A percentile compares a stretch with the other conserved stretches of the same genome.
These are phyloP conservation scores for Strigamia maritima DNA, from an alignment of 2,888 invertebrate species.

Conservation along the genomic window DNA sequence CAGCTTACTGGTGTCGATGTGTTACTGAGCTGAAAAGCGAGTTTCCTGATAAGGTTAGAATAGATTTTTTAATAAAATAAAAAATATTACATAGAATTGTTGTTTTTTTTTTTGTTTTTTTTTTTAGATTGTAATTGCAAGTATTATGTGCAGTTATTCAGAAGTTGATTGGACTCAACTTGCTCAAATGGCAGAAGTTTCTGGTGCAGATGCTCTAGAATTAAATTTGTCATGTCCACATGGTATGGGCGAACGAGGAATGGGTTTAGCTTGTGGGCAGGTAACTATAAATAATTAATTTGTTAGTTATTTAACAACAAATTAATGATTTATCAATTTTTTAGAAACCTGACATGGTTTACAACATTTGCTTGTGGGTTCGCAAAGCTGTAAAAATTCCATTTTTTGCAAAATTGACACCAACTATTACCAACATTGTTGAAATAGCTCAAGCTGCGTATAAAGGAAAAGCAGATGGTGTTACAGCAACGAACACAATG, in stretches of 20 bases:
- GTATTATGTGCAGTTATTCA: conserved; percentile 89
- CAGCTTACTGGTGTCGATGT: conserved; percentile 87
- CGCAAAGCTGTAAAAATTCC: conserved; percentile 81
- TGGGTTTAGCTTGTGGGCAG: conserved; percentile 98
- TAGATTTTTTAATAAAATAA: conserved; percentile 33
- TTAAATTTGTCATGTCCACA: conserved; percentile 96
- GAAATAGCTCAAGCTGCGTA: conserved; percentile 84
- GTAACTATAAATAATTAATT: conserved; percentile 53
- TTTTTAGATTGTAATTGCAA: conserved; percentile 78
- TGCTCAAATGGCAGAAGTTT: conserved; percentile 63
- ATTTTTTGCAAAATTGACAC: conserved; percentile 95
- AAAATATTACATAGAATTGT: neutral
- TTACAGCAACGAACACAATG: conserved; percentile 96
- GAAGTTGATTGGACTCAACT: conserved; percentile 84
- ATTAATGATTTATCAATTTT: conserved; percentile 21
- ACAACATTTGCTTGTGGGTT: conserved; percentile 88
- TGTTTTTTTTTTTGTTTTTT: conserved; percentile 42
- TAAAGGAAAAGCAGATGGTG: conserved; percentile 87
- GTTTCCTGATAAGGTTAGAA: conserved; percentile 76
- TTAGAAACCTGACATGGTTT: conserved; percentile 80
- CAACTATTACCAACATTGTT: conserved; percentile 93
- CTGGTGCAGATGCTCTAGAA: conserved; percentile 93
- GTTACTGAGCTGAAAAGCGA: conserved; percentile 84
- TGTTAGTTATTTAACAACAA: neutral
- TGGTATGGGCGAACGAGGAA: conserved; percentile 97